Evolutionary conservation across 64 coral and sea anemone genomes (phyloP), one percentile per base, ranked within the genome.

Genomic region (Dendronephthya gigantea): DNA sequence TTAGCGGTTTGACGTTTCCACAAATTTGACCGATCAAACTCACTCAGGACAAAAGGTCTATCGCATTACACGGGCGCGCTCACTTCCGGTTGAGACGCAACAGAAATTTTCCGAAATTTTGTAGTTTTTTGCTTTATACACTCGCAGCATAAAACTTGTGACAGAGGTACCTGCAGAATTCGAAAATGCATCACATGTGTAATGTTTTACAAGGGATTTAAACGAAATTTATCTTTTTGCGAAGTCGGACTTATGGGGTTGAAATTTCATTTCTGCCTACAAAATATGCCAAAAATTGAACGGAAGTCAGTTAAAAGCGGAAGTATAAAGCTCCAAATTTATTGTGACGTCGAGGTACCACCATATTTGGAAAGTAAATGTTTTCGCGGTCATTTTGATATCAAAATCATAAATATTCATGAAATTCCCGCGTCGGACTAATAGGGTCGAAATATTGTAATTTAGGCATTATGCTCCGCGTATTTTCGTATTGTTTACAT

Each of bases 401-500:
- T 17, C 68, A 17, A 74, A 74, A 1, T 74, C 68, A 74, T 74
- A 74, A 74, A 74, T 74, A 74, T 74, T 74, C 12, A 74, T 74
- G 23, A 74, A 74, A 74, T 74, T 8, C 17, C 68, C 68, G 68
- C 68, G 68, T 74, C 68, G 68, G 68, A 74, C 68, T 74, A 27
- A 17, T 1, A 1, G 23, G 68, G n/a, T n/a, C n/a, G n/a, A n/a
- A n/a, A n/a, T n/a, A n/a, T n/a, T n/a, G n/a, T n/a, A n/a, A n/a
- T n/a, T n/a, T n/a, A n/a, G n/a, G n/a, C n/a, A n/a, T n/a, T n/a
- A n/a, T n/a, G n/a, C n/a, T n/a, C n/a, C n/a, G n/a, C n/a, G 68
- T 74, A 74, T 74, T 74, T 74, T 74, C 68, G 68, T 74, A 74
- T 17, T 74, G 68, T 74, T 74, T 74, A 74, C 68, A 74, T 74